phyloP scores from a whole-genome alignment of 2,113 vertebrate genomes.

The Labeo rohita region DNA sequence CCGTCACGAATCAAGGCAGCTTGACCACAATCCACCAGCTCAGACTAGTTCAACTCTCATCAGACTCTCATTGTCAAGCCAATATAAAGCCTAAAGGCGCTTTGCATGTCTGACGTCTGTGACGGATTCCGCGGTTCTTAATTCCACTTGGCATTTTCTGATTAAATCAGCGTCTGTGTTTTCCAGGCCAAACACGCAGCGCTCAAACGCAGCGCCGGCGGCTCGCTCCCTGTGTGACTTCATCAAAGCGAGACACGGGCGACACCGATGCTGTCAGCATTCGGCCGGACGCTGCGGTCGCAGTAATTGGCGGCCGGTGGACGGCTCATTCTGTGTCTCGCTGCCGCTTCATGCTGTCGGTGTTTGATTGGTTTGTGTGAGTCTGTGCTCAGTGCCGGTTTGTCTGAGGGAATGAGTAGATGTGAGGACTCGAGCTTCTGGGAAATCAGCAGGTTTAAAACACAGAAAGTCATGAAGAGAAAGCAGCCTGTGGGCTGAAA shows the following conservation, averaged over 20 bases:
- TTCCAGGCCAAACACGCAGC: background rate
- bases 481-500: background rate
- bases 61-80: background rate
- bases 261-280: constrained; percentile 9
- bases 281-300: background rate
- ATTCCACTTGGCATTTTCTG: constrained; percentile 32
- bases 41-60: background rate
- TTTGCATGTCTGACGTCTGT: constrained; percentile 10
- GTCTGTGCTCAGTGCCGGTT: background rate
- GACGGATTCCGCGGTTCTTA: background rate
- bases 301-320: background rate
- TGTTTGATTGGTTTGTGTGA: background rate
- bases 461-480: background rate
- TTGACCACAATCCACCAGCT: background rate
- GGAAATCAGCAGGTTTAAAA: constrained; percentile 7
- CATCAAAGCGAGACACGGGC: constrained; percentile 25
- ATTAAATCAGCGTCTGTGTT: constrained; percentile 27
- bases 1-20: background rate
- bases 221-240: constrained; percentile 21
- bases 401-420: background rate
- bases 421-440: background rate
- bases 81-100: background rate
- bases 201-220: constrained; percentile 8
- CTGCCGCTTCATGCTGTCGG: background rate
- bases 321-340: background rate